phyloP scores from a whole-genome alignment of 2,113 vertebrate species.

The Platanista minor region DNA sequence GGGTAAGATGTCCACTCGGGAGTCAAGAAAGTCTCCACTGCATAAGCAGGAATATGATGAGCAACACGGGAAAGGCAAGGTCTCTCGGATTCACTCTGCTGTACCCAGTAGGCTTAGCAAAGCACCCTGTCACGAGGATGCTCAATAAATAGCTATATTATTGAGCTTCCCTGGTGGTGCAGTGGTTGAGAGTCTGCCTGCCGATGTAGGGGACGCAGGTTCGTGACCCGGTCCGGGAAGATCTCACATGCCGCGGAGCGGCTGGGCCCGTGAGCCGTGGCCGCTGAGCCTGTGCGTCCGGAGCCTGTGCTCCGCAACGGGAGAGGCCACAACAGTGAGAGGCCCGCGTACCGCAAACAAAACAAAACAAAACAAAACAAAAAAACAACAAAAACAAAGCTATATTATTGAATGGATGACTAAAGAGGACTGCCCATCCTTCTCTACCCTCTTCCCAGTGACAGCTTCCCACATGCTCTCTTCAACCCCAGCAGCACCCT shows the following conservation, averaged over 20 bases:
- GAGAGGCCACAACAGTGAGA: too few relatives aligned
- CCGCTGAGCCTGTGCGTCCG: accelerated
- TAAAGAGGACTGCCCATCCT: not conserved
- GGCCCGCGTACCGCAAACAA: too few relatives aligned
- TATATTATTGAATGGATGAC: not conserved
- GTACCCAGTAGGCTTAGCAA: not conserved
- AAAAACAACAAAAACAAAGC: not conserved
- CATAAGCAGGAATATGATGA: not conserved
- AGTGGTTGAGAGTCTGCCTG: too few relatives aligned
- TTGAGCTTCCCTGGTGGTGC: too few relatives aligned
- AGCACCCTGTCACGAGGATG: not conserved
- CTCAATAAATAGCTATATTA: not conserved
- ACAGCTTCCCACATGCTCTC: not conserved
- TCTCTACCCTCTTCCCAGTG: not conserved
- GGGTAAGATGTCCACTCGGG: not conserved
- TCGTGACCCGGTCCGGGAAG: too few relatives aligned
- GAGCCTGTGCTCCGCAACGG: too few relatives aligned
- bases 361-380: too few relatives aligned
- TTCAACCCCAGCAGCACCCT: not conserved
- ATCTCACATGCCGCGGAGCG: too few relatives aligned
- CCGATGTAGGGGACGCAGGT: too few relatives aligned
- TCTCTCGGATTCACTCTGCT: not conserved
- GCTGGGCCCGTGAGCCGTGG: too few relatives aligned
- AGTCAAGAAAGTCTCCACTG: not conserved
- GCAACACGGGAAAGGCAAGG: not conserved